Percentiles rank a stretch among this genome's conserved stretches.
phyloP scores from a whole-genome alignment of 2,888 invertebrate genomes.

The Papilio gigon region DNA sequence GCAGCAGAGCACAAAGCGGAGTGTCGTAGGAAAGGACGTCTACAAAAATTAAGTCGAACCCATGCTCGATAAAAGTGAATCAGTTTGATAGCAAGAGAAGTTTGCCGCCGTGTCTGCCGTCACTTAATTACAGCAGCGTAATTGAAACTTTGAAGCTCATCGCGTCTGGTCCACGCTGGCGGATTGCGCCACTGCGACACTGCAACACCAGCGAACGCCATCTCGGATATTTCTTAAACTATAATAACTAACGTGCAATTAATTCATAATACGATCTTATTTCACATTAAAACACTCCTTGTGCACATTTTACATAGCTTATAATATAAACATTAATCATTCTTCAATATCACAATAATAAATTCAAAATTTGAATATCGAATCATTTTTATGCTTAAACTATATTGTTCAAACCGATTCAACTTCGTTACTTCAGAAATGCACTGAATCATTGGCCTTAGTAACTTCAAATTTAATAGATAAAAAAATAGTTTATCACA shows the following conservation, averaged over 20 bases:
- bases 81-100: slow-evolving; percentile 72
- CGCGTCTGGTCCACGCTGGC: slow-evolving; percentile 52
- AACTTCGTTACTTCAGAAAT: too few species aligned
- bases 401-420: too few species aligned
- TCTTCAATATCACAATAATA: too few species aligned
- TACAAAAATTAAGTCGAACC: slow-evolving; percentile 70
- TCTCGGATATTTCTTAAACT: slow-evolving; percentile 10
- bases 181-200: slow-evolving; percentile 38
- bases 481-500: background rate
- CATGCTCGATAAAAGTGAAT: slow-evolving; percentile 67
- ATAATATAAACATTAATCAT: too few species aligned
- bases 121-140: slow-evolving; percentile 74
- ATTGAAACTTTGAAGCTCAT: slow-evolving; percentile 72
- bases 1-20: slow-evolving; percentile 41
- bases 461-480: too few species aligned
- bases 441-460: too few species aligned
- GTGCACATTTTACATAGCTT: background rate
- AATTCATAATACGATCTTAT: background rate
- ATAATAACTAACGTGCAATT: background rate
- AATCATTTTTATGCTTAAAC: too few species aligned
- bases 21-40: slow-evolving; percentile 45
- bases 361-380: too few species aligned
- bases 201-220: background rate
- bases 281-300: background rate
- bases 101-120: slow-evolving; percentile 61